Conservation (phyloP, 2,797 vertebrate species). For the Oophaga sylvatica region DNA sequence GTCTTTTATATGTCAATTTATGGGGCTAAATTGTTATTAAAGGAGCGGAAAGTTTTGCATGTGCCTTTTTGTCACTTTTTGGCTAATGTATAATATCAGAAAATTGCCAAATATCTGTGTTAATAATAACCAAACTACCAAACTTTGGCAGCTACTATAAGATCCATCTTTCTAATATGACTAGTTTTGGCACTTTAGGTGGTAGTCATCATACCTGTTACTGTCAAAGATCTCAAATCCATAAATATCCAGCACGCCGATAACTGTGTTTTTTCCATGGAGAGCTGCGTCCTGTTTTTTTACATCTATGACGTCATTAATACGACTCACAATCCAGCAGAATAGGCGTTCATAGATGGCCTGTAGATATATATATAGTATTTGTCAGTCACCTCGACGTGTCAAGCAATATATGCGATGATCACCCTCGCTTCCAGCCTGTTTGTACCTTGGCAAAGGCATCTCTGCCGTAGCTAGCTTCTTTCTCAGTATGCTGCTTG, state of each 20-base stretch:
- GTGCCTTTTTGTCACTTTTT: no score
- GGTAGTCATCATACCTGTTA: conserved; percentile 83
- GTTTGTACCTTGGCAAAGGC: conserved; percentile 89
- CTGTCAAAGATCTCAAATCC: conserved; percentile 99
- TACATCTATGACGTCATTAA: conserved; percentile 94
- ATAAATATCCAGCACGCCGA: conserved; percentile 97
- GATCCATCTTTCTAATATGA: no score
- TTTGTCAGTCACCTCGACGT: not conserved
- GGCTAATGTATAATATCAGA: no score
- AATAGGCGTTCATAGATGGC: conserved; percentile 97
- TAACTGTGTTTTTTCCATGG: conserved; percentile 96
- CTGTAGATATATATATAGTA: conserved; percentile 69
- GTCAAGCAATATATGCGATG: not conserved
- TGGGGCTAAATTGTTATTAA: no score
- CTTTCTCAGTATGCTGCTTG: conserved; percentile 92
- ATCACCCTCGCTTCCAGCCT: not conserved
- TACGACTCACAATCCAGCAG: conserved; percentile 95
- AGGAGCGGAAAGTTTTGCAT: no score
- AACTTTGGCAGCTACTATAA: no score
- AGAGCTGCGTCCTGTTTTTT: conserved; percentile 87
- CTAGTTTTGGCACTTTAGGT: no score
- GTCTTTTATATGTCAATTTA: no score
- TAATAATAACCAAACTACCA: no score
- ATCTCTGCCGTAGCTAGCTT: conserved; percentile 92
- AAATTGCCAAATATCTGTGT: no score